Percentiles rank a stretch among this genome's conserved stretches.
Evolutionary conservation across 2,113 vertebrate genomes (phyloP).

Genomic region (Ophiodon elongatus): DNA sequence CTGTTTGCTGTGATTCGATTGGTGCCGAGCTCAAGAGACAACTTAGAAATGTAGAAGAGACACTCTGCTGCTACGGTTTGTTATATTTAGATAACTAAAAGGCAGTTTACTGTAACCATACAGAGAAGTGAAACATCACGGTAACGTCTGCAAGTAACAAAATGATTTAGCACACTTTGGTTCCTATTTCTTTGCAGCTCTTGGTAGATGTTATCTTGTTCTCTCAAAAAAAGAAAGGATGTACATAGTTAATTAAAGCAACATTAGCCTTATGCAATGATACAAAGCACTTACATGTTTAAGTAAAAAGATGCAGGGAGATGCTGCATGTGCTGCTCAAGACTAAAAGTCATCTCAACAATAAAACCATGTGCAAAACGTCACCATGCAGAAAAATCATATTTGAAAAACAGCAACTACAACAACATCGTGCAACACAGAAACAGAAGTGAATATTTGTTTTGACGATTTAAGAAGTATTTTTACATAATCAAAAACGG

Average conservation of each 20-base stretch:
- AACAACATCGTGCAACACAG: not conserved
- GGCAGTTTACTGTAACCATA: not conserved
- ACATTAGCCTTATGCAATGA: not conserved
- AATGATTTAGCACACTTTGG: not conserved
- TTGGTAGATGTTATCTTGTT: not conserved
- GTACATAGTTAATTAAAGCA: not conserved
- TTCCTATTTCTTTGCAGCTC: not conserved
- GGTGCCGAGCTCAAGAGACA: too few relatives aligned
- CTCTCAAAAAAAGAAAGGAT: not conserved
- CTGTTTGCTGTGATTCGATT: too few relatives aligned
- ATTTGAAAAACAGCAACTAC: not conserved
- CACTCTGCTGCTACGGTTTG: not conserved
- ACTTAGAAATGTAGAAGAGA: too few relatives aligned
- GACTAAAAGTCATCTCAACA: not conserved
- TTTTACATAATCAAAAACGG: too few relatives aligned
- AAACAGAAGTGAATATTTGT: not conserved
- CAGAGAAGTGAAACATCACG: not conserved
- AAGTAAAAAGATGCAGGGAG: not conserved
- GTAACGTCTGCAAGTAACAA: not conserved
- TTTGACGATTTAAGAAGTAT: not conserved
- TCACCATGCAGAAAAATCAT: not conserved
- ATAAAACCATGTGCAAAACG: not conserved
- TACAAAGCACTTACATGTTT: not conserved
- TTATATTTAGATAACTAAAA: not conserved
- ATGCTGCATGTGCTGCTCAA: too few relatives aligned